A percentile compares a stretch with the other conserved stretches of the same genome.
phyloP scores from a whole-genome alignment of 2,888 invertebrate genomes.

The Aleiodes alternator region DNA sequence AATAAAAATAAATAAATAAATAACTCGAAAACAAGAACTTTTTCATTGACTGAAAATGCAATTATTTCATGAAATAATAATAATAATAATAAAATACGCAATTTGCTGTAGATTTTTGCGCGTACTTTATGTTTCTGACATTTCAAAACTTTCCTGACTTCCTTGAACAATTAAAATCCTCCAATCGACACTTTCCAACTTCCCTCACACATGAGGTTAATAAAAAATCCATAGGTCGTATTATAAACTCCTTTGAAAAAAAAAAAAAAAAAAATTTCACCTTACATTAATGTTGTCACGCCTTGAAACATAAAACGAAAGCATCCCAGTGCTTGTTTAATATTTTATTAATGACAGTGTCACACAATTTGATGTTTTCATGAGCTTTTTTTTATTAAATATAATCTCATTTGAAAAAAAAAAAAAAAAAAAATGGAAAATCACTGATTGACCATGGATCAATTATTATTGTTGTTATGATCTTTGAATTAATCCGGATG shows the following conservation, averaged over 20 bases:
- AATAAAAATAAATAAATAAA: too few relatives aligned
- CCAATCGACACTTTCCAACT: constrained; percentile 30
- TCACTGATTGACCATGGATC: constrained; percentile 28
- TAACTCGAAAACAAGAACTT: too few relatives aligned
- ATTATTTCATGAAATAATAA: too few relatives aligned
- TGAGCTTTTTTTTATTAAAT: neutral
- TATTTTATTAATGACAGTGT: constrained; percentile 24
- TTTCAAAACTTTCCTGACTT: constrained; percentile 29
- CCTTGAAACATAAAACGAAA: constrained; percentile 35
- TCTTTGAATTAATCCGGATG: constrained; percentile 7
- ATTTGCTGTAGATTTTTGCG: neutral
- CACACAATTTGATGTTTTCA: constrained; percentile 28
- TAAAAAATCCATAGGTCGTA: constrained; percentile 9
- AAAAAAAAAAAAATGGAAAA: neutral
- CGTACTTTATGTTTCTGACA: constrained; percentile 15
- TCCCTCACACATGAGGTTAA: constrained; percentile 13
- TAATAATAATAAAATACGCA: neutral
- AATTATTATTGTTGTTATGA: neutral
- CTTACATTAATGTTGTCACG: constrained; percentile 21
- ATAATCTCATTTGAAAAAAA: neutral
- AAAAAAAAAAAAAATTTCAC: constrained; percentile 4
- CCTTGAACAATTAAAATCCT: constrained; percentile 32
- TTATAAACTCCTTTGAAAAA: neutral
- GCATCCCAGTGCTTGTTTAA: constrained; percentile 4
- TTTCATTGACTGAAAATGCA: too few relatives aligned